Evolutionary conservation across 1,140 invertebrate species (phyloP), one percentile per base, ranked within the genome.

Genomic region (Bombus huntii): DNA sequence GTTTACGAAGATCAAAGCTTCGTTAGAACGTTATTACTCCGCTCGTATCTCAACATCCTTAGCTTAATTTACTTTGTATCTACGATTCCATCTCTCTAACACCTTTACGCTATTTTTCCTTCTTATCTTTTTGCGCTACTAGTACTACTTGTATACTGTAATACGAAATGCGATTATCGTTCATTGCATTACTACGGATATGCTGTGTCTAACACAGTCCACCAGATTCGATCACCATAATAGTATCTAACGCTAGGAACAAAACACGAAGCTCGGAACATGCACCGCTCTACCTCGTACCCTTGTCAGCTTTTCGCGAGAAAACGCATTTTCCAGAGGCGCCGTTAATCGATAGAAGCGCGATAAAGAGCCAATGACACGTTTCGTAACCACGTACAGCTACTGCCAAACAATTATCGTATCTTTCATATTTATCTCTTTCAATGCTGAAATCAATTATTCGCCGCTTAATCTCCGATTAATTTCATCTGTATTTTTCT

Each of bases 221-320:
- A 57, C 8, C 28, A 62, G n/a, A 82, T 82, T 82, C 62, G 73
- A 82, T 82, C 74, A 47, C 39, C n/a, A 25, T n/a, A 73, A 57
- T 9, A 28, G 68, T 34, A 62, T 53, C 70, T 53, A 72, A 22
- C 13, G n/a, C 10, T 8, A 62, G 47, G 47, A 15, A 28, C 66
- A 62, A 73, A 81, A 57, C 13, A 37, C 44, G 28, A 3, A 12
- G 31, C 39, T 53, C 31, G 22, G 28, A 18, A 73, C 70, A 8
- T 59, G 13, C 22, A 8, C 2, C 18, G 15, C n/a, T 22, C 6
- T 10, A 1, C 10, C 13, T 59, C 47, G 10, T 37, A 3, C 44
- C n/a, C 39, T 74, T 74, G 13, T 13, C 34, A 8, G 47, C 37
- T 31, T 28, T 53, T 34, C 10, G 22, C 44, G 42, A 8, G n/a